Conservation (phyloP, 64 coral and sea anemone species). For the Hydrozoanthus tunicans region DNA sequence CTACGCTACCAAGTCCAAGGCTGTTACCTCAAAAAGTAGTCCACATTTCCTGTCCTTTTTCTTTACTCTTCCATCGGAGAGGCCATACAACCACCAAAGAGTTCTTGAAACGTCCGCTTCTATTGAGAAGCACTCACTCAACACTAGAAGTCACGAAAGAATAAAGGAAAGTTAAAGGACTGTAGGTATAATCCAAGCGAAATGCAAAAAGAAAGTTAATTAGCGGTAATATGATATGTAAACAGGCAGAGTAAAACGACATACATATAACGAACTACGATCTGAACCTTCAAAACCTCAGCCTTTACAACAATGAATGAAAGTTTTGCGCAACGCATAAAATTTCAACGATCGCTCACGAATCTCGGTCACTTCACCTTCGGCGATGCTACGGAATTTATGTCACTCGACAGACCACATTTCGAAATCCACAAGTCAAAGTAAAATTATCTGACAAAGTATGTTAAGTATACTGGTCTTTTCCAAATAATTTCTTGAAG, state of each 20-base stretch:
- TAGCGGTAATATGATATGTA: conserved; percentile 99
- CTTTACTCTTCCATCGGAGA: conserved; percentile 42
- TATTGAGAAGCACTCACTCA: conserved; percentile 34
- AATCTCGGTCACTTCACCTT: conserved; percentile 20
- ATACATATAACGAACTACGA: conserved; percentile 50
- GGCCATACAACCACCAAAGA: conserved; percentile 52
- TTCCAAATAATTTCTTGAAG: conserved; percentile 4
- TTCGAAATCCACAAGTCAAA: conserved; percentile 53
- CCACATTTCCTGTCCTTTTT: conserved; percentile 18
- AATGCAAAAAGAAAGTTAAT: conserved; percentile 93
- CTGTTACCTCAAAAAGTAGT: conserved; percentile 54
- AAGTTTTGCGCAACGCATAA: conserved; percentile 59
- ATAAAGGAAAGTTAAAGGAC: conserved; percentile 65
- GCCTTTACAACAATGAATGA: conserved; percentile 49
- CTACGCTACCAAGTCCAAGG: conserved; percentile 34
- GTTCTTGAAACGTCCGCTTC: conserved; percentile 52
- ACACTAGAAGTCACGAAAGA: conserved; percentile 82
- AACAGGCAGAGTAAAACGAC: conserved; percentile 84
- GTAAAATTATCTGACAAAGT: conserved; percentile 41
- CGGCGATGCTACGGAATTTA: conserved; percentile 53
- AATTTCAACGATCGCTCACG: conserved; percentile 18
- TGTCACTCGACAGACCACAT: conserved; percentile 48
- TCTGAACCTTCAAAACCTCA: conserved; percentile 23
- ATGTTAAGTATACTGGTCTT: conserved; percentile 44
- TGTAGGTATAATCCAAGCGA: conserved; percentile 88